Conservation (phyloP, 2,888 invertebrate species). For the Eristalis arbustorum region DNA sequence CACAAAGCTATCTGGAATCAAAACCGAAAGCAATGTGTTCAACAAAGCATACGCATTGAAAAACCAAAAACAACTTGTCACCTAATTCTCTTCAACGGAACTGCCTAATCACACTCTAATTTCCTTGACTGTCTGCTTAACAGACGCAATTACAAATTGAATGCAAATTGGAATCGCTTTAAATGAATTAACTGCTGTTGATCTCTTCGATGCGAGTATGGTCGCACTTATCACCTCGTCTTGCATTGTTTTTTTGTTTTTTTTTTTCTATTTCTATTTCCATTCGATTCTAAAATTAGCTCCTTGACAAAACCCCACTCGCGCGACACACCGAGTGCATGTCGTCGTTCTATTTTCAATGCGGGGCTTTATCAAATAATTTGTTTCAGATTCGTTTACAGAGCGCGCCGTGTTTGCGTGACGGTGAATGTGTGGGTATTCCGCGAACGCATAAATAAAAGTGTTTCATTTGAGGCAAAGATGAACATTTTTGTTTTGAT, state of each 20-base stretch:
- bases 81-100: too few species aligned
- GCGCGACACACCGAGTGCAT: conserved; percentile 21
- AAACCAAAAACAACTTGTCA: too few species aligned
- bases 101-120: too few species aligned
- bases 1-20: too few species aligned
- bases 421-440: not conserved
- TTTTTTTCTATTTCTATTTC: conserved; percentile 1
- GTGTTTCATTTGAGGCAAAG: not conserved
- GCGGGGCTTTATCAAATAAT: not conserved
- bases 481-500: conserved; percentile 1
- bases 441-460: conserved; percentile 2
- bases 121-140: not conserved
- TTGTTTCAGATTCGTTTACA: not conserved
- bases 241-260: not conserved
- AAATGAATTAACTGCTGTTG: conserved; percentile 1
- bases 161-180: not conserved
- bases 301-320: not conserved
- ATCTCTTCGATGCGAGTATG: conserved; percentile 14
- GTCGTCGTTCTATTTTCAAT: conserved; percentile 24
- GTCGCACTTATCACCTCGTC: conserved; percentile 25
- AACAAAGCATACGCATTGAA: too few species aligned
- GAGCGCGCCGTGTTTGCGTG: conserved; percentile 16
- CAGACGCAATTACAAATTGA: not conserved
- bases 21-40: too few species aligned
- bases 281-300: not conserved